Evolutionary conservation across 2,113 vertebrate species (phyloP), one percentile per base, ranked within the genome.

Genomic region (Cebus imitator): DNA sequence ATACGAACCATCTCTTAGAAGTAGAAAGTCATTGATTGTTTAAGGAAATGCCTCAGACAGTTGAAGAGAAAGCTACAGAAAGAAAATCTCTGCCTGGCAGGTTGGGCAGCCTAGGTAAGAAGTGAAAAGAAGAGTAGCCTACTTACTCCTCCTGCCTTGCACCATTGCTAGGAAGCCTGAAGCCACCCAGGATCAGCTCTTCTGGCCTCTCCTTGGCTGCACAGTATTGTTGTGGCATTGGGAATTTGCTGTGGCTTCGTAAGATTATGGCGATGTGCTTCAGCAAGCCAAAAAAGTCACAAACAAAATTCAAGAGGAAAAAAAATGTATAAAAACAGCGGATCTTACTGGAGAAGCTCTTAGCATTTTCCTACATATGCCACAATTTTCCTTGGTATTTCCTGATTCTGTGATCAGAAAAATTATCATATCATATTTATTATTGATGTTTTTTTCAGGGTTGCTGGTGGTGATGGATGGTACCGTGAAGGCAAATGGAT

Each of bases 311-410:
- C 61, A 91, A 55, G 68, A 76, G 40, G 6, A 25, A 94, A 66
- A 95, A 95, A 91, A 97, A 96, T 94, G 73, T 95, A 92, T 35
- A 72, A 95, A 95, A 98, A 93, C 91, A 98, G 97, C 94, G 98
- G 97, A 98, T 98, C 96, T 95, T 93, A 98, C 90, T 98, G 94
- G 98, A 98, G 98, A 98, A 91, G 96, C 96, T 95, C 96, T 97
- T 98, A 95, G 98, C 97, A 97, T 98, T 97, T 98, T 98, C 48
- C 23, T 98, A 88, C 98, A 96, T 90, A 97, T 90, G 95, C 88
- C 96, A 98, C 96, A 98, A 70, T 98, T 98, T 98, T 98, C 92
- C 93, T 58, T 97, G 98, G 97, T 98, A 98, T 98, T 98, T 98
- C 97, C 98, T 97, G 95, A 87, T 98, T 97, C 94, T 98, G 55